Base-by-base conservation (phyloP, 1,140 invertebrate species). In the Drosophila sturtevanti region DNA sequence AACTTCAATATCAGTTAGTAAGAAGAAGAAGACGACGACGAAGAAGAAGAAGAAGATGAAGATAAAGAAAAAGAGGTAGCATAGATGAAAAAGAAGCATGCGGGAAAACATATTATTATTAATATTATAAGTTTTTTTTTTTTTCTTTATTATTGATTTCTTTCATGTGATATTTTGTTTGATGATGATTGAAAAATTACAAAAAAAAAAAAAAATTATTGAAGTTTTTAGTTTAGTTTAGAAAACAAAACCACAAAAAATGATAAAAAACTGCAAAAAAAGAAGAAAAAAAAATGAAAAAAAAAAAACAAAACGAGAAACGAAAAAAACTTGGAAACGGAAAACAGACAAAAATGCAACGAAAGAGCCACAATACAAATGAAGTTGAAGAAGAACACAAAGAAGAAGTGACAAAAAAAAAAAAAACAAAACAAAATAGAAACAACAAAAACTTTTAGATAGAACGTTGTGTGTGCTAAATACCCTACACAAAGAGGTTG, bases 101-200 rank as follows among this genome's bases (percentile, higher is more conserved):
- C 41, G 41, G 16, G 41, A 48, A 48, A 21, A 48, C 41, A 48
- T 48, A 48, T 48, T 44, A 44, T 44, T 48, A 48, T 21, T 48
- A 21, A 21, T 48, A 48, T 21, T 4, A 21, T 48, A 21, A n/a
- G 1, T 18, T 56, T 56, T 56, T 56, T 55, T 54, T 54, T 27
- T 56, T 35, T 56, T 31, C 31, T n/a, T n/a, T 48, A 21, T 48
- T 16, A 35, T 86, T 73, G 81, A 87, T 87, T 87, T 87, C 68
- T 87, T 86, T 81, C 72, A 89, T 87, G 84, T 87, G 84, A 87
- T 87, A 89, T 87, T 85, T 86, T 81, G 60, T 77, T 69, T 76
- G 75, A 35, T 75, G 68, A 75, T 68, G 63, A 85, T 85, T 84
- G 73, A 63, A 63, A 65, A 68, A 58, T 38, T 68, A 63, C 22